Percentiles rank a stretch among this genome's conserved stretches.
These are phyloP conservation scores for Mya arenaria DNA, from an alignment of 1,140 invertebrate species.

Conservation along the genomic window DNA sequence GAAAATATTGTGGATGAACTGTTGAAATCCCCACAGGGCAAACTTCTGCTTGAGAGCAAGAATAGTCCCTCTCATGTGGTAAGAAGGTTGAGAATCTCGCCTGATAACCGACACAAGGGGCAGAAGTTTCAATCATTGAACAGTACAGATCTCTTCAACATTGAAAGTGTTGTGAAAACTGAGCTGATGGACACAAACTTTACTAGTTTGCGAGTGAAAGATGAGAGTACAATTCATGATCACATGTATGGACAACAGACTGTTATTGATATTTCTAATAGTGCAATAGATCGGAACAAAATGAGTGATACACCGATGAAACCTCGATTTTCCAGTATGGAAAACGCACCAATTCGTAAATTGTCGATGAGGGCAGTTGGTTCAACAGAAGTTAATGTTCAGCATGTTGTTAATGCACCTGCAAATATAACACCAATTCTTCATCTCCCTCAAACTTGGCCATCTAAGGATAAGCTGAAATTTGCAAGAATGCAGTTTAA, in stretches of 20 bases:
- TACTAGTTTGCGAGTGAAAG: background rate
- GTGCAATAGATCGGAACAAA: constrained; percentile 52
- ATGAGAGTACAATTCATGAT: constrained; percentile 19
- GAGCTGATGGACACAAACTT: background rate
- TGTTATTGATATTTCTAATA: constrained; percentile 8
- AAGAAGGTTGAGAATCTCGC: constrained; percentile 34
- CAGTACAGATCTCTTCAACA: background rate
- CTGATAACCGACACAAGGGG: constrained; percentile 23
- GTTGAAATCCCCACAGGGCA: constrained; percentile 43
- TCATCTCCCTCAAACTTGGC: constrained; percentile 35
- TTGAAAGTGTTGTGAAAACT: background rate
- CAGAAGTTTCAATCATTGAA: constrained; percentile 38
- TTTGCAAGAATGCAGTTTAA: constrained; percentile 38
- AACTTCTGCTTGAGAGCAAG: constrained; percentile 18
- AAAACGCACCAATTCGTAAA: constrained; percentile 44
- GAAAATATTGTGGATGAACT: constrained; percentile 35
- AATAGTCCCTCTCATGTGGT: constrained; percentile 40
- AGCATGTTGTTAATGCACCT: constrained; percentile 26
- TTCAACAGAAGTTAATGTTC: background rate
- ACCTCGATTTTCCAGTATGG: constrained; percentile 35
- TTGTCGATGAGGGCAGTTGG: constrained; percentile 7
- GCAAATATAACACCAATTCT: background rate
- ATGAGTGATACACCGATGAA: constrained; percentile 50
- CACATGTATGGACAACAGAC: constrained; percentile 47
- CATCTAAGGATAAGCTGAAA: constrained; percentile 48